Conservation (phyloP, 1,140 invertebrate genomes). For the Phthorimaea operculella region DNA sequence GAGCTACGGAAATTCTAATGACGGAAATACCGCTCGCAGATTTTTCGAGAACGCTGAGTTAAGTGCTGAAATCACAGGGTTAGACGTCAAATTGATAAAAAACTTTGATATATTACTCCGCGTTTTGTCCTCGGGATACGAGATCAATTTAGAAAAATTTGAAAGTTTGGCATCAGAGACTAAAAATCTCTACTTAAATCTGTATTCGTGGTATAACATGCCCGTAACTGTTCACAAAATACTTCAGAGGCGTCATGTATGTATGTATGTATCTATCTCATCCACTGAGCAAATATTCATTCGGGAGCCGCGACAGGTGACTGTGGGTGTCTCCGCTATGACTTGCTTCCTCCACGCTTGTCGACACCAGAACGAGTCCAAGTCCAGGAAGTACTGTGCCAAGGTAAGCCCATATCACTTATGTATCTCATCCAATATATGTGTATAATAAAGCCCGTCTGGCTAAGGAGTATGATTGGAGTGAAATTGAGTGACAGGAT, state of each 20-base stretch:
- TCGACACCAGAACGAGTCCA: conserved; percentile 94
- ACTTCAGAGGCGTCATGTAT: too few relatives aligned
- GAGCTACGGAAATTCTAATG: not conserved
- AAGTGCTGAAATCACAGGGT: conserved; percentile 4
- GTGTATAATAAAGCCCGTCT: too few relatives aligned
- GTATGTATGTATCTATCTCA: too few relatives aligned
- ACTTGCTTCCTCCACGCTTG: conserved; percentile 96
- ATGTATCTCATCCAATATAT: too few relatives aligned
- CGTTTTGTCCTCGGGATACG: not conserved
- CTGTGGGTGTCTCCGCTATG: conserved; percentile 87
- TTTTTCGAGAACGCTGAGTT: conserved; percentile 1
- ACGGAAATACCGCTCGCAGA: conserved; percentile 5
- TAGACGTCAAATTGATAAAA: not conserved
- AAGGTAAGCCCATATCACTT: conserved; percentile 72
- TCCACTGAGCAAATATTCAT: conserved; percentile 85
- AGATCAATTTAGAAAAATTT: conserved; percentile 1
- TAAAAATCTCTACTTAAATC: not conserved
- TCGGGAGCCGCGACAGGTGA: conserved; percentile 77
- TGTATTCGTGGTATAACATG: conserved; percentile 6
- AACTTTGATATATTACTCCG: not conserved
- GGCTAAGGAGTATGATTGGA: too few relatives aligned
- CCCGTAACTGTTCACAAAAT: conserved; percentile 3
- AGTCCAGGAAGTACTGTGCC: conserved; percentile 94
- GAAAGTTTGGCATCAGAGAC: not conserved
- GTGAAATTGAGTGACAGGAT: too few relatives aligned